Conservation (phyloP, 2,797 vertebrate species). For the Channa striata region DNA sequence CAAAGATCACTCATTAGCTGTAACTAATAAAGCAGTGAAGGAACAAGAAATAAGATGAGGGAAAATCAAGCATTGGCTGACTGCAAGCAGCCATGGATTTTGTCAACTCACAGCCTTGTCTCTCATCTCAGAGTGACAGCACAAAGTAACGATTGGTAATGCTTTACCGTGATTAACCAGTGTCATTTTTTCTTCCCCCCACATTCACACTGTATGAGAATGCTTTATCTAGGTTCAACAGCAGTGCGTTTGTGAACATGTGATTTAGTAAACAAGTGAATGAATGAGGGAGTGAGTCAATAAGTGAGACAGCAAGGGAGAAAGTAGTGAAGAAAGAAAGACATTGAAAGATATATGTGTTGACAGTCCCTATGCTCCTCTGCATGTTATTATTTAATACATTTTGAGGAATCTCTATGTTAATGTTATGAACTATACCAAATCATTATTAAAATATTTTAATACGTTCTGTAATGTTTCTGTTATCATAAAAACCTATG, state of each 20-base stretch:
- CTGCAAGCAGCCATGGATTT: constrained; percentile 53
- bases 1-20: constrained; percentile 47
- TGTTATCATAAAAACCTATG: too few relatives aligned
- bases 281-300: constrained; percentile 51
- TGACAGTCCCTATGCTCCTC: constrained; percentile 1
- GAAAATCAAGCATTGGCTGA: constrained; percentile 46
- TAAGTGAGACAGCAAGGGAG: constrained; percentile 38
- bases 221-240: constrained; percentile 73
- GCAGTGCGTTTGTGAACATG: constrained; percentile 36
- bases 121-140: constrained; percentile 71
- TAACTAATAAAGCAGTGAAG: constrained; percentile 26
- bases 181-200: constrained; percentile 81
- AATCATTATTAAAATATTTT: too few relatives aligned
- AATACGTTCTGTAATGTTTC: too few relatives aligned
- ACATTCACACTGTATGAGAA: constrained; percentile 79
- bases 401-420: too few relatives aligned
- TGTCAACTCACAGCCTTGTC: constrained; percentile 55
- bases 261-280: constrained; percentile 30
- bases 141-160: constrained; percentile 79
- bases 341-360: constrained; percentile 22
- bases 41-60: constrained; percentile 34
- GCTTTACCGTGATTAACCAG: constrained; percentile 77
- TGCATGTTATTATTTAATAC: too few relatives aligned
- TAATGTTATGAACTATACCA: too few relatives aligned
- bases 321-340: constrained; percentile 7